Evolutionary conservation across 2,797 vertebrate genomes (phyloP).

Genomic region (Mormyrops boulengeri): DNA sequence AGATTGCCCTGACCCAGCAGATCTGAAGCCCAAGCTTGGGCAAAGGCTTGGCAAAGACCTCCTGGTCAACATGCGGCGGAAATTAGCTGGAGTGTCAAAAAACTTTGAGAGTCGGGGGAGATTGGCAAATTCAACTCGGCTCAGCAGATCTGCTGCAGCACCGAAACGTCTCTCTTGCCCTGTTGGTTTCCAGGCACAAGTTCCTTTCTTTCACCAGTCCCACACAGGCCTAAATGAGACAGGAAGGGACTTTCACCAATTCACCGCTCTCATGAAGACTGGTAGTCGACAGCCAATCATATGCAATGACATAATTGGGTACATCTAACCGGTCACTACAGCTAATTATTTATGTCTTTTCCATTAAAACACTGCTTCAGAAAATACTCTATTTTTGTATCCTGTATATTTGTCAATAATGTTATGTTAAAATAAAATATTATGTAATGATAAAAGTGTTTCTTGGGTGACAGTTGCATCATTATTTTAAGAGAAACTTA

Average conservation of each 20-base stretch:
- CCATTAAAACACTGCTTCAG: slow-evolving; percentile 40
- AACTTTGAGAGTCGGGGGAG: slow-evolving; percentile 51
- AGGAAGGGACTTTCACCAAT: slow-evolving; percentile 75
- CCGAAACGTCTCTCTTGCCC: slow-evolving; percentile 74
- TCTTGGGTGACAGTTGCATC: neutral
- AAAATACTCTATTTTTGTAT: slow-evolving; percentile 22
- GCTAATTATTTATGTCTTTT: slow-evolving; percentile 56
- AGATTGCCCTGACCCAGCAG: slow-evolving; percentile 60
- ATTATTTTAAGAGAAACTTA: neutral
- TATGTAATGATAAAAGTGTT: neutral
- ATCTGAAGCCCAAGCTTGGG: slow-evolving; percentile 52
- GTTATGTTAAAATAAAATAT: slow-evolving; percentile 18
- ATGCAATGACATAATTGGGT: slow-evolving; percentile 88
- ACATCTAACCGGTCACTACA: slow-evolving; percentile 65
- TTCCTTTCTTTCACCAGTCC: slow-evolving; percentile 82
- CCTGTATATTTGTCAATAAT: slow-evolving; percentile 31
- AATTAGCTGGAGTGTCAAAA: slow-evolving; percentile 73
- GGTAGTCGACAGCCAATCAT: slow-evolving; percentile 94
- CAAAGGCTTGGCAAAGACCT: slow-evolving; percentile 82
- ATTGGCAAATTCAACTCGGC: slow-evolving; percentile 39
- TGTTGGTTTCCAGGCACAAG: slow-evolving; percentile 66
- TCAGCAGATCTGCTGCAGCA: slow-evolving; percentile 23
- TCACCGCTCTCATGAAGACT: slow-evolving; percentile 83
- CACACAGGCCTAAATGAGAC: slow-evolving; percentile 76
- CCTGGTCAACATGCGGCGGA: slow-evolving; percentile 80